These are phyloP conservation scores for Columba janthina DNA, from an alignment of 2,113 vertebrate genomes.

Conservation along the genomic window DNA sequence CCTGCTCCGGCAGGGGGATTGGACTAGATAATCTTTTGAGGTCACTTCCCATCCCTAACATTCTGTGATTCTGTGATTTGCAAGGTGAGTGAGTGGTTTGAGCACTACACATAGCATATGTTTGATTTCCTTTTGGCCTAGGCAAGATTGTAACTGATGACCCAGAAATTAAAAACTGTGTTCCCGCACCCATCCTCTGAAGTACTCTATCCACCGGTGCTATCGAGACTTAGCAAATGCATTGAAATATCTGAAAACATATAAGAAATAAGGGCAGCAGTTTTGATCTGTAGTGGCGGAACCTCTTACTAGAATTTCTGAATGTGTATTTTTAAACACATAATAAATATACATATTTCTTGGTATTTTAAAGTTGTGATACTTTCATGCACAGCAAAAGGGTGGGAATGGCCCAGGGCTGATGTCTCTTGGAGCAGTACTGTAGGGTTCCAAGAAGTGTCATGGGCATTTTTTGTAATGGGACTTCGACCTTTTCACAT, in stretches of 20 bases:
- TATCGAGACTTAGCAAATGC: not conserved
- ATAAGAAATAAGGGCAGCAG: not conserved
- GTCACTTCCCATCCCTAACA: too few relatives aligned
- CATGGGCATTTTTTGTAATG: not conserved
- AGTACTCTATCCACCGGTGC: not conserved
- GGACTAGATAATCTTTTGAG: too few relatives aligned
- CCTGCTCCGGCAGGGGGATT: too few relatives aligned
- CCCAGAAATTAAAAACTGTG: not conserved
- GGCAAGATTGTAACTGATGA: not conserved
- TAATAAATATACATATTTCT: not conserved
- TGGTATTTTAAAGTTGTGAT: not conserved
- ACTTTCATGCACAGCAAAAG: not conserved
- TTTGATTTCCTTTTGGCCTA: not conserved
- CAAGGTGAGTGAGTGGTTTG: not conserved
- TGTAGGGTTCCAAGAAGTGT: not conserved
- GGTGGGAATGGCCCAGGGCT: not conserved
- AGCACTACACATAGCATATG: not conserved
- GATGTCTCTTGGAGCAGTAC: not conserved
- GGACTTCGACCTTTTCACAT: not conserved
- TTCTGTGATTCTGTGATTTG: not conserved
- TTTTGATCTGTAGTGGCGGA: not conserved
- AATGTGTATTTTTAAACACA: not conserved
- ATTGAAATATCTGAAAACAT: not conserved
- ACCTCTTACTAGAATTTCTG: not conserved
- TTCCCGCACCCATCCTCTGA: not conserved